A percentile compares a stretch with the other conserved stretches of the same genome.
Conservation (phyloP, 2,113 vertebrate species). For the Dipodomys merriami region DNA sequence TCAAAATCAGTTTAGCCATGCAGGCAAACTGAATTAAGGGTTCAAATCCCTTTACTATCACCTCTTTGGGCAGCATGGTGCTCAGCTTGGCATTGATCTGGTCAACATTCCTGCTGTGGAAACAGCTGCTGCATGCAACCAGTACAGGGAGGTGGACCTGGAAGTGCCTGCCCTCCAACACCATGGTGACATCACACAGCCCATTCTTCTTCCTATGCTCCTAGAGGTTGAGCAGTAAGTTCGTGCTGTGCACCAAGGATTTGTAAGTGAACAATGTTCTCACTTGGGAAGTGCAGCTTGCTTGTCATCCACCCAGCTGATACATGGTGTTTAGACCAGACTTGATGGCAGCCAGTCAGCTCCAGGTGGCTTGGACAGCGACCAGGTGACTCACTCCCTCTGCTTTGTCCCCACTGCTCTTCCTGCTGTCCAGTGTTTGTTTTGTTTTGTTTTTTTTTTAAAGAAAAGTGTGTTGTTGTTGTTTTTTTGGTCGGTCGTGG, state of each 20-base stretch:
- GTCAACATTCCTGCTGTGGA: conserved; percentile 88
- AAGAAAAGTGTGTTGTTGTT: no score
- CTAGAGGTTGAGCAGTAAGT: conserved; percentile 87
- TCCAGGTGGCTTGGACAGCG: no score
- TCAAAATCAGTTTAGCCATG: conserved; percentile 94
- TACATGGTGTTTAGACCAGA: no score
- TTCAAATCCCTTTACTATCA: conserved; percentile 94
- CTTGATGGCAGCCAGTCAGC: no score
- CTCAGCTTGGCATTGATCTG: conserved; percentile 86
- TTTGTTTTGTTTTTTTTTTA: no score
- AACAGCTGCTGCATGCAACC: conserved; percentile 95
- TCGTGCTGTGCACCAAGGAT: conserved; percentile 87
- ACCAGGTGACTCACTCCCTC: no score
- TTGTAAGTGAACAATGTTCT: conserved; percentile 88
- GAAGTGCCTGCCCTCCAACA: conserved; percentile 91
- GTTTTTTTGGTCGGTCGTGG: no score
- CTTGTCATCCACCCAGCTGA: conserved; percentile 77
- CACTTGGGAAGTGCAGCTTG: conserved; percentile 85
- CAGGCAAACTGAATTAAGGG: conserved; percentile 97
- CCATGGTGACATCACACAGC: conserved; percentile 90
- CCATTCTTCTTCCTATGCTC: conserved; percentile 87
- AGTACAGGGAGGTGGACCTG: conserved; percentile 93
- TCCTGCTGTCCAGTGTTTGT: no score
- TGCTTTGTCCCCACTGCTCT: no score
- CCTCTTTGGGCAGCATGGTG: conserved; percentile 94